Base-by-base conservation (phyloP, 2,113 vertebrate genomes). In the Formicarius rufipectus region DNA sequence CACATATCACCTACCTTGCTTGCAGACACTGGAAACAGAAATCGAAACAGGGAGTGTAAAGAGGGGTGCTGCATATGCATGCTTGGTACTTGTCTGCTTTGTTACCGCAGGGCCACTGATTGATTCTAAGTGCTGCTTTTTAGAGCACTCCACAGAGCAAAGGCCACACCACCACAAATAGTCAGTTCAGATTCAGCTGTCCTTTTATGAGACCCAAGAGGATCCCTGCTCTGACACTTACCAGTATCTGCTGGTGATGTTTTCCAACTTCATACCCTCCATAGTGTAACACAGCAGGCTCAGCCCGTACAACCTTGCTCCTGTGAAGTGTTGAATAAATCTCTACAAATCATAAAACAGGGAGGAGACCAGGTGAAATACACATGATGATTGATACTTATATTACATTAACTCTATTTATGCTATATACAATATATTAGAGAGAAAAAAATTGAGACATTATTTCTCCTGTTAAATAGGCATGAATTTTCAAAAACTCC, bases 241-340 rank as follows among this genome's bases (percentile, higher is more conserved):
- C 99, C 97, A 99, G 93, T 18, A 22, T 95, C 94, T 98, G 99
- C 11, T 95, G 95, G 67, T 99, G 99, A 74, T 98, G 97, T 87
- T 98, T 98, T 86, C 96, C 98, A 62, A 98, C 77, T 96, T 99
- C 95, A 95, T 99, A 99, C 19, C 99, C 99, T 96, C 98, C 99
- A 95, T 99, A 99, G 97, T 99, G 99, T 68, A 99, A 93, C 75
- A 98, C 98, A 33, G 98, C 93, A 30, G 99, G 99, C 79, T 98
- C 98, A 58, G 98, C 98, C 87, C 99, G 96, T 79, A 99, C 91
- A 81, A 98, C 60, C 44, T 91, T 95, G 94, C 98, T 99, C 76
- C 95, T 97, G 93, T 98, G 97, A 86, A 97, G 79, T 76, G 98
- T 98, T 95, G 96, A 91, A 96, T 97, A 99, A 93, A 98, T 95